phyloP scores from a whole-genome alignment of 2,797 vertebrate species.

The Denticeps clupeoides region DNA sequence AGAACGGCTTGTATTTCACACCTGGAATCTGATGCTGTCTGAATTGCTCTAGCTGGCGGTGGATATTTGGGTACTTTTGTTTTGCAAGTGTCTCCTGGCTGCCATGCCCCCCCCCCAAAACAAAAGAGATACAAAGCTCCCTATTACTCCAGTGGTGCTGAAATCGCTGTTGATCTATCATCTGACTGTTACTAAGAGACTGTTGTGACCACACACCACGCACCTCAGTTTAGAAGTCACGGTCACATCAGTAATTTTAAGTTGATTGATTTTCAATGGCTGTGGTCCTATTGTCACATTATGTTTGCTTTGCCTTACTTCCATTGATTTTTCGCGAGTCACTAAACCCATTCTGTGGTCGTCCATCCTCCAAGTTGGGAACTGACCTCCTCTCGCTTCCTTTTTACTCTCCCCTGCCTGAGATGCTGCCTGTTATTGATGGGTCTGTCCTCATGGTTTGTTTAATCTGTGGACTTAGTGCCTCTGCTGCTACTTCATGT shows the following conservation, averaged over 20 bases:
- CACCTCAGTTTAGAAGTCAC: not conserved
- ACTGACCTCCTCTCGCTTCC: not conserved
- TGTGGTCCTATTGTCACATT: conserved; percentile 8
- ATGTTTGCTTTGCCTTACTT: conserved; percentile 14
- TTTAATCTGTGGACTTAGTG: conserved; percentile 44
- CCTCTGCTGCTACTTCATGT: conserved; percentile 26
- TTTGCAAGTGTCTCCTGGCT: conserved; percentile 11
- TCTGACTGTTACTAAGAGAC: conserved; percentile 20
- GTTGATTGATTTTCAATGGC: conserved; percentile 9
- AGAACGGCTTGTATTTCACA: not conserved
- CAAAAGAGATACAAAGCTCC: conserved; percentile 10
- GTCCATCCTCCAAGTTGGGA: not conserved
- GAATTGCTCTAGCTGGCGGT: conserved; percentile 10
- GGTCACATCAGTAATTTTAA: conserved; percentile 2
- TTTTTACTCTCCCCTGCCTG: not conserved
- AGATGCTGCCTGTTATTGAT: conserved; percentile 40
- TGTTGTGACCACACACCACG: not conserved
- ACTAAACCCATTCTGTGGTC: conserved; percentile 9
- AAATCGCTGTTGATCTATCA: conserved; percentile 27
- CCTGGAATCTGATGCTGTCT: not conserved
- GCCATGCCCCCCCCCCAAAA: conserved; percentile 12
- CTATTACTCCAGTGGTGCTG: conserved; percentile 8
- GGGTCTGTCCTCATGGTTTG: conserved; percentile 45
- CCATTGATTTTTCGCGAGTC: conserved; percentile 11
- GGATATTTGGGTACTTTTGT: conserved; percentile 10